Percentiles rank a stretch among this genome's conserved stretches.
Conservation (phyloP, 2,113 vertebrate genomes). For the Paramormyrops kingsleyae region DNA sequence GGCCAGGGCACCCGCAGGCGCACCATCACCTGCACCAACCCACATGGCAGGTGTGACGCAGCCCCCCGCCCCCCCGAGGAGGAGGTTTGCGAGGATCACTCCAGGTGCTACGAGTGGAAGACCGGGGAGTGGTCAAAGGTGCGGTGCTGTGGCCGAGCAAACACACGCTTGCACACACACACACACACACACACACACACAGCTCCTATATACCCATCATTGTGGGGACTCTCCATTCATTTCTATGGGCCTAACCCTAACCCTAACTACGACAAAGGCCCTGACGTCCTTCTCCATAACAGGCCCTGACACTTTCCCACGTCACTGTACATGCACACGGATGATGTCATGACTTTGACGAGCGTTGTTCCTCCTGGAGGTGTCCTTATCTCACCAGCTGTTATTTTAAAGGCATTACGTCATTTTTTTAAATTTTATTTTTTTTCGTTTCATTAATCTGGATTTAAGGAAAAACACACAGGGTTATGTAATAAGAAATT, state of each 20-base stretch:
- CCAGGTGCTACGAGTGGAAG: slow-evolving; percentile 88
- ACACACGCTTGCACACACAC: neutral
- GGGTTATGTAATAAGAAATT: slow-evolving; percentile 8
- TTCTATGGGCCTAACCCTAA: neutral
- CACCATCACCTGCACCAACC: slow-evolving; percentile 79
- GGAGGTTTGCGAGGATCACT: slow-evolving; percentile 81
- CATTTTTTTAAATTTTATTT: neutral
- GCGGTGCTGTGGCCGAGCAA: neutral
- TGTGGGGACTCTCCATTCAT: neutral
- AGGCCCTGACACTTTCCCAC: neutral
- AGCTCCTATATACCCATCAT: neutral
- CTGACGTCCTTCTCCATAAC: neutral
- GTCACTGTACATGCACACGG: neutral
- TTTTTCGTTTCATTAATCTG: slow-evolving; percentile 6
- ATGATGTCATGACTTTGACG: neutral
- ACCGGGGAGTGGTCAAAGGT: slow-evolving; percentile 97
- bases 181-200: slow-evolving; percentile 8
- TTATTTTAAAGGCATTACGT: neutral
- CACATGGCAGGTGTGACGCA: slow-evolving; percentile 77
- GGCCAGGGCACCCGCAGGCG: slow-evolving; percentile 74
- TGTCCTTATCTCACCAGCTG: neutral
- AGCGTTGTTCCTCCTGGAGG: neutral
- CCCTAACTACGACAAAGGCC: neutral
- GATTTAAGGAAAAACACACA: slow-evolving; percentile 1
- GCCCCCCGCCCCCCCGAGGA: slow-evolving; percentile 66